Conservation (phyloP, 2,888 invertebrate genomes). For the Synergus umbraculus region DNA sequence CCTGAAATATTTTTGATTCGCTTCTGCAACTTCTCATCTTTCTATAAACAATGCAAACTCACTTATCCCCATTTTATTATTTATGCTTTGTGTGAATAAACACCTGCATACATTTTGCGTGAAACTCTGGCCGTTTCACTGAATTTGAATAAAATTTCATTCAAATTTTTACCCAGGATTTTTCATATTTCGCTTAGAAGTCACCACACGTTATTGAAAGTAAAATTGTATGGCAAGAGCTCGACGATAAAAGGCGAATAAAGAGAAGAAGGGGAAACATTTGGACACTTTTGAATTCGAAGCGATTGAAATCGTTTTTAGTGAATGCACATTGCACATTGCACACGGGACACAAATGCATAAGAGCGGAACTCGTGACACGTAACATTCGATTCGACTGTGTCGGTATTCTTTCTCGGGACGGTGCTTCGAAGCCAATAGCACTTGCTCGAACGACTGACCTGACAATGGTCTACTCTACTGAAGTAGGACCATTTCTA, state of each 20-base stretch:
- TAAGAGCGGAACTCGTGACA: neutral
- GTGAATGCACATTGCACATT: neutral
- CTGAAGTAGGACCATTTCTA: slow-evolving; percentile 72
- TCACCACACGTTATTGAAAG: neutral
- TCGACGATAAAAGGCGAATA: neutral
- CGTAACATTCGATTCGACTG: slow-evolving; percentile 2
- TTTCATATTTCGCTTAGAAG: neutral
- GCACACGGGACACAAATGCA: neutral
- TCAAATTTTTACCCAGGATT: neutral
- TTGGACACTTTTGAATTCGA: neutral
- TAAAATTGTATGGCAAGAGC: neutral
- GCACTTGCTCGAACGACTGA: slow-evolving; percentile 71
- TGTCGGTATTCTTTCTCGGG: slow-evolving; percentile 13
- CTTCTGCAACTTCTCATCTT: neutral
- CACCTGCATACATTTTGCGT: neutral
- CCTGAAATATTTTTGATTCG: neutral
- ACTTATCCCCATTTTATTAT: neutral
- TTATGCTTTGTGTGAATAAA: neutral
- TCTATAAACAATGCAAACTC: neutral
- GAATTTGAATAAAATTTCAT: neutral
- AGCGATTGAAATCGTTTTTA: slow-evolving; percentile 3
- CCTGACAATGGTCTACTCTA: slow-evolving; percentile 74
- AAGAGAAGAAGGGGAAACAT: neutral
- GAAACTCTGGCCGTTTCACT: neutral
- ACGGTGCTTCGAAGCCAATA: slow-evolving; percentile 57